These are phyloP conservation scores for Oikopleura dioica DNA, from an alignment of 23 tunicate species.

Conservation along the genomic window DNA sequence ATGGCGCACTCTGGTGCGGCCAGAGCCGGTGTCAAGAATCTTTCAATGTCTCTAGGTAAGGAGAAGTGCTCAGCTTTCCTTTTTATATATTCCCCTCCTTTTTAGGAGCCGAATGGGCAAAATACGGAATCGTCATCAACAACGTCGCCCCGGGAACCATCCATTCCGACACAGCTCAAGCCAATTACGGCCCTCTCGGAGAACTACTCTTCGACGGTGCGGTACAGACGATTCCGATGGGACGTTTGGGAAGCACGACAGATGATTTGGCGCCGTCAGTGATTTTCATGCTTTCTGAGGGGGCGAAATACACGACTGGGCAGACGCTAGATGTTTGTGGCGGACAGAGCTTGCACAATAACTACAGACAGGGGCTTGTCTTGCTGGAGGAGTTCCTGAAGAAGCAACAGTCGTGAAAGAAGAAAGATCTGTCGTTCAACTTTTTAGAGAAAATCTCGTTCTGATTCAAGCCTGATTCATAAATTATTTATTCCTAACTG, in stretches of 20 bases:
- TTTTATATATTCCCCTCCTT: too few species aligned
- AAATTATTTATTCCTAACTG: not conserved
- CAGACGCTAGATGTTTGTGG: constrained; percentile 81
- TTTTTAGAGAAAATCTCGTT: too few species aligned
- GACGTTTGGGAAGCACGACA: constrained; percentile 39
- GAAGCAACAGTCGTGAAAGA: not conserved
- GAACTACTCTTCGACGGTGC: constrained; percentile 14
- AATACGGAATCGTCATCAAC: constrained; percentile 36
- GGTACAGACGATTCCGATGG: constrained; percentile 20
- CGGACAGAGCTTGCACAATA: constrained; percentile 39
- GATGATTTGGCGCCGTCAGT: constrained; percentile 37
- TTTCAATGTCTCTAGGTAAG: constrained; percentile 19
- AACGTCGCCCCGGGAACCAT: constrained; percentile 83
- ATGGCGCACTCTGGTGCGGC: constrained; percentile 26
- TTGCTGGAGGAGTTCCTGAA: not conserved
- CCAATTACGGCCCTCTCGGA: constrained; percentile 18
- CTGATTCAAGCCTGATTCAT: not conserved
- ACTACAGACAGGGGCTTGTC: not conserved
- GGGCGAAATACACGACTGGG: constrained; percentile 57
- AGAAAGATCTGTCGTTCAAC: not conserved
- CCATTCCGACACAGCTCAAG: constrained; percentile 43
- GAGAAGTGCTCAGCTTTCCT: too few species aligned
- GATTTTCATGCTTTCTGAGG: constrained; percentile 53
- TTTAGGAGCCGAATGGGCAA: constrained; percentile 26
- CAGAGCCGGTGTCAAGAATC: constrained; percentile 22